Conservation (phyloP, 2,797 vertebrate genomes). For the Dipus sagitta region DNA sequence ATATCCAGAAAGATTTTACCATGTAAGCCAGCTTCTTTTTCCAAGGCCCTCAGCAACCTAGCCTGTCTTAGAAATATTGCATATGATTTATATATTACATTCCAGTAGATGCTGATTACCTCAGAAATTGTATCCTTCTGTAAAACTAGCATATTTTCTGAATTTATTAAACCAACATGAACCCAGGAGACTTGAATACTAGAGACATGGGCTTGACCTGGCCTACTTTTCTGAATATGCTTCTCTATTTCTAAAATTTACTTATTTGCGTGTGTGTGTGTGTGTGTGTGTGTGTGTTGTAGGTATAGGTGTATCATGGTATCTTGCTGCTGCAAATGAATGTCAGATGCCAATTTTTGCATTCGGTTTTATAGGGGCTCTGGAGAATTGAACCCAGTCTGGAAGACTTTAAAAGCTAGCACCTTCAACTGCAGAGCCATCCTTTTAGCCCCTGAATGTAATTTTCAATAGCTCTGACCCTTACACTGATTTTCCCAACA, state of each 20-base stretch:
- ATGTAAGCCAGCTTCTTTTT: slow-evolving; percentile 15
- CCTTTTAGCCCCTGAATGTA: too few relatives aligned
- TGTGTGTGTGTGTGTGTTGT: too few relatives aligned
- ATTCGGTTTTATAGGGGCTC: too few relatives aligned
- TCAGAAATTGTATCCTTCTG: slow-evolving; percentile 27
- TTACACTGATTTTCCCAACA: neutral
- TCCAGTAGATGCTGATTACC: neutral
- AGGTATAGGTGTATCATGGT: too few relatives aligned
- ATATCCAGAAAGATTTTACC: slow-evolving; percentile 6
- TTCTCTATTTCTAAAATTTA: neutral
- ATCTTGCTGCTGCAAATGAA: too few relatives aligned
- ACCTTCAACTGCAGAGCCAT: too few relatives aligned
- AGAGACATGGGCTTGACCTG: neutral
- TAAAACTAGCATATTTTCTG: neutral
- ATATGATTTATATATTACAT: slow-evolving; percentile 7
- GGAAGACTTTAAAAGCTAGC: too few relatives aligned
- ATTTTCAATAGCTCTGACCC: neutral
- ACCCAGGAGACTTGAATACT: neutral
- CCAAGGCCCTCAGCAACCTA: neutral
- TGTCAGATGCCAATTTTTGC: too few relatives aligned
- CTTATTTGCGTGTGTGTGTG: too few relatives aligned
- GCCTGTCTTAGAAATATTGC: neutral
- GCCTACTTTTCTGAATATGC: neutral
- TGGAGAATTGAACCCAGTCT: too few relatives aligned
- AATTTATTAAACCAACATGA: neutral